Evolutionary conservation across 2,888 invertebrate species (phyloP).

Genomic region (Scaptomyza caliginosa): DNA sequence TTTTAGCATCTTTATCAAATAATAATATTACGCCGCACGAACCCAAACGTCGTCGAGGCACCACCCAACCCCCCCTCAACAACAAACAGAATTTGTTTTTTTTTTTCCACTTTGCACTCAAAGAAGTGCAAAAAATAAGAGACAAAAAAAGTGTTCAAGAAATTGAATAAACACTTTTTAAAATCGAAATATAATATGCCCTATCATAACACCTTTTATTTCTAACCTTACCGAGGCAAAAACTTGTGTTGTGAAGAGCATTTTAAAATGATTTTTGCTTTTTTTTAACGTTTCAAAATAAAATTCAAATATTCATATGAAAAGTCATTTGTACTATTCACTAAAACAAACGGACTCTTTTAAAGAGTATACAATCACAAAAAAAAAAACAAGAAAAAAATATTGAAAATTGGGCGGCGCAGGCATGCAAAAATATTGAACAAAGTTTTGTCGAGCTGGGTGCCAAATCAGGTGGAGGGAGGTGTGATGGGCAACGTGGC

Average conservation of each 20-base stretch:
- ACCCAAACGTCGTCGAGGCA: conserved; percentile 74
- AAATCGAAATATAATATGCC: conserved; percentile 25
- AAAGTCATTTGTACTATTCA: no score
- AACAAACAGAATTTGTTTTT: conserved; percentile 58
- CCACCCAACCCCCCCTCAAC: conserved; percentile 19
- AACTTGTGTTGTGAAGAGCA: no score
- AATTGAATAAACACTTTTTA: conserved; percentile 34
- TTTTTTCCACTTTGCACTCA: conserved; percentile 69
- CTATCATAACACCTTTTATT: neutral
- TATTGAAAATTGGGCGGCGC: conserved; percentile 48
- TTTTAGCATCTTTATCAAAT: conserved; percentile 83
- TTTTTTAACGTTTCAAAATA: neutral
- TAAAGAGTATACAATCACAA: conserved; percentile 44
- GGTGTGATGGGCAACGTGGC: conserved; percentile 37
- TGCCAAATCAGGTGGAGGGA: conserved; percentile 17
- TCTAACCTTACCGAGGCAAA: no score
- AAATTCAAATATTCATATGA: no score
- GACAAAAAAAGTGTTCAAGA: conserved; percentile 52
- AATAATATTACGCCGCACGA: conserved; percentile 81
- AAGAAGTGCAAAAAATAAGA: conserved; percentile 66
- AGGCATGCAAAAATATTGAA: conserved; percentile 73
- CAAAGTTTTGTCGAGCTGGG: conserved; percentile 58
- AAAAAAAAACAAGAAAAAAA: conserved; percentile 10
- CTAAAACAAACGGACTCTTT: neutral
- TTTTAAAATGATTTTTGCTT: no score